phyloP scores from a whole-genome alignment of 2,888 invertebrate species.

The Plutella xylostella region DNA sequence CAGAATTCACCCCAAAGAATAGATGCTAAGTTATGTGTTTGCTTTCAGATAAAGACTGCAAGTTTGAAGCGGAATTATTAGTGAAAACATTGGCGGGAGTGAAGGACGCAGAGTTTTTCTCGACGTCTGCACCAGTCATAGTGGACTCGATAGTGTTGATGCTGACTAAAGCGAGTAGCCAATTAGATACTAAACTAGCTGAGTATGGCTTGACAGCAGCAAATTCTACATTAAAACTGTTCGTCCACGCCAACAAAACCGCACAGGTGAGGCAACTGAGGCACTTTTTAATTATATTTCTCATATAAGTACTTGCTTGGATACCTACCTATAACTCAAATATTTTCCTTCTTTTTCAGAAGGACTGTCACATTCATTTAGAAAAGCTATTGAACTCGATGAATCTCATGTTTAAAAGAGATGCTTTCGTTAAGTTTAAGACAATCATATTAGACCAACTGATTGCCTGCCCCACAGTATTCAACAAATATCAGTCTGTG shows the following conservation, averaged over 20 bases:
- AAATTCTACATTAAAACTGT: conserved; percentile 27
- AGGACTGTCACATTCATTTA: conserved; percentile 16
- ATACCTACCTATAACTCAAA: conserved; percentile 4
- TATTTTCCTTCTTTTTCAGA: conserved; percentile 24
- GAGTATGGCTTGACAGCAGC: conserved; percentile 24
- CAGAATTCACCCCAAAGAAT: not conserved
- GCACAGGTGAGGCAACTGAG: no score
- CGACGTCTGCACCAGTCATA: conserved; percentile 24
- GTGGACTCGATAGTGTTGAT: conserved; percentile 27
- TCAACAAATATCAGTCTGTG: conserved; percentile 12
- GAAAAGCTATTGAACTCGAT: conserved; percentile 22
- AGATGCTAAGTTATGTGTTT: not conserved
- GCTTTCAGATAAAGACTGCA: conserved; percentile 17
- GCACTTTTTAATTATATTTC: no score
- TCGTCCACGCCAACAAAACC: conserved; percentile 15
- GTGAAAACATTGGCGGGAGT: conserved; percentile 20
- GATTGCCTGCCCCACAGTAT: conserved; percentile 16
- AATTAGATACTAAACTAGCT: conserved; percentile 20
- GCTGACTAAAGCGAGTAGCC: conserved; percentile 20
- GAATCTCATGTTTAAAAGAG: no score
- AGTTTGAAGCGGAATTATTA: conserved; percentile 15
- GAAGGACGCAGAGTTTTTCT: conserved; percentile 22
- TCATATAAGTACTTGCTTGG: no score
- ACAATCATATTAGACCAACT: conserved; percentile 25
- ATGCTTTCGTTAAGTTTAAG: conserved; percentile 23